A percentile compares a stretch with the other conserved stretches of the same genome.
These are phyloP conservation scores for Euproctis similis DNA, from an alignment of 2,888 invertebrate species.

Conservation along the genomic window DNA sequence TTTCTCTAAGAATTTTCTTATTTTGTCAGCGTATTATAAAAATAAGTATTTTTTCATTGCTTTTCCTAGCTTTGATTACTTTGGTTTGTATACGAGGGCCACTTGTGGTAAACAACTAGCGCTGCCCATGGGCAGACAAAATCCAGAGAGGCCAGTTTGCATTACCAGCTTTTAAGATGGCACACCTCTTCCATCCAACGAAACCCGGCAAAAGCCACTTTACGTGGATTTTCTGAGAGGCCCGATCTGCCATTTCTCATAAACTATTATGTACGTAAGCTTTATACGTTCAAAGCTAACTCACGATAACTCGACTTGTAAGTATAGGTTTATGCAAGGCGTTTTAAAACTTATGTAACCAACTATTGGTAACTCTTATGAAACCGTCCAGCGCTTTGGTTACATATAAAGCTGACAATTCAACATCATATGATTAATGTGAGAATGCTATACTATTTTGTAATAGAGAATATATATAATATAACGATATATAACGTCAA, in stretches of 20 bases:
- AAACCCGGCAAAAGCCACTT: too few relatives aligned
- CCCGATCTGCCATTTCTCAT: too few relatives aligned
- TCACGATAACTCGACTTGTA: slow-evolving; percentile 50
- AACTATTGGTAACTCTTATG: slow-evolving; percentile 61
- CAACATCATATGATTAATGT: slow-evolving; percentile 50
- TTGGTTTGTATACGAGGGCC: too few relatives aligned
- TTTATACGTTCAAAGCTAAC: slow-evolving; percentile 57
- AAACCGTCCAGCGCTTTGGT: slow-evolving; percentile 56
- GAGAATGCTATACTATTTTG: slow-evolving; percentile 30
- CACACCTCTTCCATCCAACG: too few relatives aligned
- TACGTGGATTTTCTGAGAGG: too few relatives aligned
- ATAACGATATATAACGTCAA: too few relatives aligned
- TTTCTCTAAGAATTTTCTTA: too few relatives aligned
- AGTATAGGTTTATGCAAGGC: slow-evolving; percentile 64
- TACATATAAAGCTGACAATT: slow-evolving; percentile 36
- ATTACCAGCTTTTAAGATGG: too few relatives aligned
- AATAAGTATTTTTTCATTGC: too few relatives aligned
- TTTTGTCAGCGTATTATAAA: too few relatives aligned
- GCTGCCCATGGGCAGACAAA: slow-evolving; percentile 45
- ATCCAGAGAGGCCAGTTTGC: slow-evolving; percentile 40
- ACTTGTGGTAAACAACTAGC: too few relatives aligned
- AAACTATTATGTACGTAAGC: slow-evolving; percentile 55
- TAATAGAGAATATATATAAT: slow-evolving; percentile 9
- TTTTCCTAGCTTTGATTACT: too few relatives aligned
- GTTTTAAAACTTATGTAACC: slow-evolving; percentile 58